These are phyloP conservation scores for Cyphomyrmex costatus DNA, from an alignment of 1,140 invertebrate genomes.

Conservation along the genomic window DNA sequence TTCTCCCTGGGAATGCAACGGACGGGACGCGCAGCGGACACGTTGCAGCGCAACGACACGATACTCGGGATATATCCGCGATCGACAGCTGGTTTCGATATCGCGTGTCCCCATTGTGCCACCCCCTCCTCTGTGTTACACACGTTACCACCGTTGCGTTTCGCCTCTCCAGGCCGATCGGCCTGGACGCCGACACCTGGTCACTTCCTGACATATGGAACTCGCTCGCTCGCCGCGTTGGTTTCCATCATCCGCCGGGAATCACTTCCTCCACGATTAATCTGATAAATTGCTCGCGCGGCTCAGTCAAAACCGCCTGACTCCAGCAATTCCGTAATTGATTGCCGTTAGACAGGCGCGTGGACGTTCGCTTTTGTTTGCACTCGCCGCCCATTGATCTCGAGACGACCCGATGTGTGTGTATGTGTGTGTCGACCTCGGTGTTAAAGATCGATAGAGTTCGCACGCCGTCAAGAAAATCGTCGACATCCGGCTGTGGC, in stretches of 20 bases:
- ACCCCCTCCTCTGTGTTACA: not conserved
- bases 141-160: not conserved
- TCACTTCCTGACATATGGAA: conserved; percentile 80
- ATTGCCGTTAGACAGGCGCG: conserved; percentile 69
- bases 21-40: not conserved
- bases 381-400: conserved; percentile 32
- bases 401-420: not conserved
- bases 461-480: not conserved
- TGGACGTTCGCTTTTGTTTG: conserved; percentile 52
- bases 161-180: not conserved
- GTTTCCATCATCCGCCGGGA: conserved; percentile 68
- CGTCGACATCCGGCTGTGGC: not conserved
- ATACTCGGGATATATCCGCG: conserved; percentile 57
- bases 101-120: conserved; percentile 69
- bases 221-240: conserved; percentile 9
- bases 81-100: conserved; percentile 79
- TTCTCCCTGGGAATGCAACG: conserved; percentile 8
- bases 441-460: conserved; percentile 49
- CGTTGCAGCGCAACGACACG: conserved; percentile 34
- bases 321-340: conserved; percentile 80
- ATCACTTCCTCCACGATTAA: conserved; percentile 80
- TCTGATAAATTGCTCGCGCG: conserved; percentile 79
- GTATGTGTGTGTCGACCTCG: not conserved
- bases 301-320: conserved; percentile 70
- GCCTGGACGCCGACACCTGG: conserved; percentile 79